A percentile compares a stretch with the other conserved stretches of the same genome.
Conservation (phyloP, 2,113 vertebrate species). For the Suncus etruscus region DNA sequence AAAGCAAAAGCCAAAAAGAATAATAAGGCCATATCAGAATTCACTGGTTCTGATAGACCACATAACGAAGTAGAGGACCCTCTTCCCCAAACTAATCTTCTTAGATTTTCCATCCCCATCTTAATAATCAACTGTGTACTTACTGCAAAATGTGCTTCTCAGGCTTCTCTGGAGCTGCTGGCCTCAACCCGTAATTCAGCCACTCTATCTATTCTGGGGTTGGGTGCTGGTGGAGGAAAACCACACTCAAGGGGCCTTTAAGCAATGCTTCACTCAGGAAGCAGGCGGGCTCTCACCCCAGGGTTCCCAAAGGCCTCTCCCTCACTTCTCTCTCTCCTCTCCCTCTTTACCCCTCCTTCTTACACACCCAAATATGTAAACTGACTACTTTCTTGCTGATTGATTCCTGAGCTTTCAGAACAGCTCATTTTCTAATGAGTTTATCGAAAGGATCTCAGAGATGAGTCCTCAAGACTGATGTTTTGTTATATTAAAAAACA, state of each 20-base stretch:
- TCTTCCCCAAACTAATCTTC: conserved; percentile 6
- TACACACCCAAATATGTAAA: neutral
- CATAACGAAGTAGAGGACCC: neutral
- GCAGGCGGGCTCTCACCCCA: conserved; percentile 83
- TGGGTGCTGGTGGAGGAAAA: conserved; percentile 86
- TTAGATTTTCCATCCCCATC: conserved; percentile 14
- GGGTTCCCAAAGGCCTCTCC: conserved; percentile 65
- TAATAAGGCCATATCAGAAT: neutral
- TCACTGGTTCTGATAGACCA: neutral
- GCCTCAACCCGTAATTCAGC: conserved; percentile 83
- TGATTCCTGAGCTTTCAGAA: neutral
- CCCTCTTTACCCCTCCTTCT: neutral
- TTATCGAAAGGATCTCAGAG: neutral
- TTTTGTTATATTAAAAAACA: neutral
- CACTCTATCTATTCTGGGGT: conserved; percentile 84
- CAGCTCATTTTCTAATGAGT: neutral
- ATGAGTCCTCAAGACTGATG: neutral
- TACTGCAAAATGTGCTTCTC: conserved; percentile 76
- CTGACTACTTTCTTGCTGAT: conserved; percentile 30
- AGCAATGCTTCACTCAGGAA: conserved; percentile 88
- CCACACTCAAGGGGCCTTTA: conserved; percentile 86
- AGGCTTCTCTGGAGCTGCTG: conserved; percentile 74
- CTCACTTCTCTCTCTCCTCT: neutral
- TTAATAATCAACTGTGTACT: conserved; percentile 80
- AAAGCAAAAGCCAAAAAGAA: too few species aligned